Conservation (phyloP, 2,888 invertebrate species). For the Hyposoter dolosus region DNA sequence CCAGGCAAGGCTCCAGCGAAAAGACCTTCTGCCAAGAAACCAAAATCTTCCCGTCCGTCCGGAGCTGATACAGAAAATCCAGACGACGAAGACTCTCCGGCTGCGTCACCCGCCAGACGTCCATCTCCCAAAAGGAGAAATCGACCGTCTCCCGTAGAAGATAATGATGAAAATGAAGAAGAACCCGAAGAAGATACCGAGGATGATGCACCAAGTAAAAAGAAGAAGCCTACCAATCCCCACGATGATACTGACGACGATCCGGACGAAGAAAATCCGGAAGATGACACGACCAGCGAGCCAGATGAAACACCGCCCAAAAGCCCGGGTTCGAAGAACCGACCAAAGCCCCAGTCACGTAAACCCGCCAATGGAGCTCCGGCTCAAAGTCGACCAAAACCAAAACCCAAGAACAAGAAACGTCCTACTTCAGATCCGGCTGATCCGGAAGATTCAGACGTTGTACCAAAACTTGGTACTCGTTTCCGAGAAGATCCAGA, state of each 20-base stretch:
- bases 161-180: constrained; percentile 19
- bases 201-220: constrained; percentile 13
- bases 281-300: not conserved
- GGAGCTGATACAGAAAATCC: constrained; percentile 4
- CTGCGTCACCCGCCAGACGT: not conserved
- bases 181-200: constrained; percentile 19
- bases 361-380: constrained; percentile 33
- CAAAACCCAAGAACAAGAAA: constrained; percentile 32
- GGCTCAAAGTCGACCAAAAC: constrained; percentile 18
- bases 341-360: constrained; percentile 13
- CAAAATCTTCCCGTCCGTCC: constrained; percentile 5
- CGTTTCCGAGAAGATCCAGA: constrained; percentile 60
- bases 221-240: constrained; percentile 2
- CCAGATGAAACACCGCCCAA: not conserved
- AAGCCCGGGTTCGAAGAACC: constrained; percentile 8
- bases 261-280: constrained; percentile 4
- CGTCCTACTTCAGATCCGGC: constrained; percentile 13
- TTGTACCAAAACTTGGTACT: constrained; percentile 26
- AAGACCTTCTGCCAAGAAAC: constrained; percentile 16
- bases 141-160: not conserved
- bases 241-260: constrained; percentile 27
- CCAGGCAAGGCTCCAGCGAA: constrained; percentile 3
- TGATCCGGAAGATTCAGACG: constrained; percentile 11
- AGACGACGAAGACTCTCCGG: not conserved
- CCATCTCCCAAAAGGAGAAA: constrained; percentile 16